Evolutionary conservation across 2,113 vertebrate genomes (phyloP), one percentile per base, ranked within the genome.

Genomic region (Hemibagrus wyckioides): DNA sequence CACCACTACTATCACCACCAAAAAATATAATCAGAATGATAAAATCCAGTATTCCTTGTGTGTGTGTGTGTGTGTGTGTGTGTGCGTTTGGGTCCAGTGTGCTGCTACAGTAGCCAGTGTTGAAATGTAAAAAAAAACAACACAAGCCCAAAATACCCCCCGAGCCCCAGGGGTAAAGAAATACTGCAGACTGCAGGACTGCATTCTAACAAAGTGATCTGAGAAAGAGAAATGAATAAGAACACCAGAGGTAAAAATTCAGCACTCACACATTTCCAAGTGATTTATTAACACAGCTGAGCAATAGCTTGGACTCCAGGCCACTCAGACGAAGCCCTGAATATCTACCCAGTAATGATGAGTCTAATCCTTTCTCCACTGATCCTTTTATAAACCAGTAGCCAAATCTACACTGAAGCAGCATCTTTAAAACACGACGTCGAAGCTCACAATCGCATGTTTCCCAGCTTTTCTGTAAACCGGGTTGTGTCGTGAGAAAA

Each of bases 211-310:
- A 80, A 25, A 57, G 25, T 61, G 69, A 76, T 61, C 54, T 36
- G 28, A 23, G n/a, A 77, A 56, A 77, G 36, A n/a, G 79, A 85
- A 17, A 1, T 79, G 50, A 79, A 56, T 44, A 50, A 85, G 56
- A 36, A n/a, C 39, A 63, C 73, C 84, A 25, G 56, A 63, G 73
- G 57, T 79, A 76, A 79, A 79, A 65, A n/a, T 57, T 73, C 21
- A 39, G 52, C 52, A 1, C 36, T n/a, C 28, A n/a, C 23, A 59
- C 30, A 9, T 71, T 50, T 84, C 25, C 19, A 39, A 71, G 52
- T 83, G 57, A 82, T 25, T 52, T 52, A 79, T 61, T 25, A 63
- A 50, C 23, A 39, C 28, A 23, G 7, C 82, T 28, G 65, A 54
- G 82, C 30, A 36, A 44, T n/a, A 30, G 28, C 6, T 79, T 30